A percentile compares a stretch with the other conserved stretches of the same genome.
Evolutionary conservation across 1,140 invertebrate species (phyloP).

Genomic region (Diprion similis): DNA sequence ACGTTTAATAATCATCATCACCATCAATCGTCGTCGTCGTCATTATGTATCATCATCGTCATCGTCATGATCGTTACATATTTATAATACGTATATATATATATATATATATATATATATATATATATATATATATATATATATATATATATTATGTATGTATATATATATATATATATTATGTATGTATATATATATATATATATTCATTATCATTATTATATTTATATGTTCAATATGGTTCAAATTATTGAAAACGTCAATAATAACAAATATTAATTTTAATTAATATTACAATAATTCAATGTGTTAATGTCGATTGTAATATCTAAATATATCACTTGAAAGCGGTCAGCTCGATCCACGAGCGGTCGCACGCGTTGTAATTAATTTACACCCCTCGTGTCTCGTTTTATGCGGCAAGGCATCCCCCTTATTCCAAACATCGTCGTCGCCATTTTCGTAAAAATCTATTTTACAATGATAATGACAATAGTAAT

Average conservation of each 20-base stretch:
- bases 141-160: conserved; percentile 31
- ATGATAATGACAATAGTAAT: too few relatives aligned
- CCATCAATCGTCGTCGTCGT: not conserved
- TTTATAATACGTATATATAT: conserved; percentile 25
- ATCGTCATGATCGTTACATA: conserved; percentile 19
- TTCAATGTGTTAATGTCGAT: conserved; percentile 31
- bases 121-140: conserved; percentile 39
- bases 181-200: conserved; percentile 39
- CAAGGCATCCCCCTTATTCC: conserved; percentile 30
- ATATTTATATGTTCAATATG: not conserved
- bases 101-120: conserved; percentile 27
- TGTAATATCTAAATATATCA: conserved; percentile 50
- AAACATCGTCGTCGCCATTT: not conserved
- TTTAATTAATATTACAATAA: not conserved
- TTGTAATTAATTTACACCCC: conserved; percentile 12
- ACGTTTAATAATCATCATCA: conserved; percentile 3
- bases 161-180: conserved; percentile 32
- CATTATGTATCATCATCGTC: not conserved
- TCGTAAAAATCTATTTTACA: too few relatives aligned
- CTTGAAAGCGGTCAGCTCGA: conserved; percentile 50
- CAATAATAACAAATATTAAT: conserved; percentile 38
- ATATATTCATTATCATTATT: conserved; percentile 31
- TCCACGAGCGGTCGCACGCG: conserved; percentile 41
- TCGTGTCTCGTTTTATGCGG: conserved; percentile 28
- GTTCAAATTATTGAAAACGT: conserved; percentile 40